Evolutionary conservation across 2,888 invertebrate species (phyloP).

Genomic region (Baccha elongata): DNA sequence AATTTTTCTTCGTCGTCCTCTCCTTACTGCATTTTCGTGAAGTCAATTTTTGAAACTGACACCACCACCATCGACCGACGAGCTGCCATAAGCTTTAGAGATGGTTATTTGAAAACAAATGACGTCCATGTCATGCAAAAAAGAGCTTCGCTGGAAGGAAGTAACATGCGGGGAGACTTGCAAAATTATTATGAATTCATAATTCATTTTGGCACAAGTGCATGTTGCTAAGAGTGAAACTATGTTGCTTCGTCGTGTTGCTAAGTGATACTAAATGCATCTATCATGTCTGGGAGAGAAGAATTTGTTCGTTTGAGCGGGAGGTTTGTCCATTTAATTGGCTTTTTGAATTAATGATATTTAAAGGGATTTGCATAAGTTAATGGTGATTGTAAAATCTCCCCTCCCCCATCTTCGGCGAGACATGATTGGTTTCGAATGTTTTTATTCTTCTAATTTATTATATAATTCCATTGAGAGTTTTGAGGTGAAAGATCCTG

Average conservation of each 20-base stretch:
- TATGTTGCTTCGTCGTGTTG: slow-evolving; percentile 48
- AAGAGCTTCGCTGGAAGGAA: background rate
- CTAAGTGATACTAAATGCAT: slow-evolving; percentile 52
- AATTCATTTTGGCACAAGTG: slow-evolving; percentile 67
- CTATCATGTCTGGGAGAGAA: slow-evolving; percentile 33
- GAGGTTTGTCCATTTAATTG: slow-evolving; percentile 62
- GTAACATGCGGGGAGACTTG: background rate
- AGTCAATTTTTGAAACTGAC: slow-evolving; percentile 54
- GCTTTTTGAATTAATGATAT: slow-evolving; percentile 57
- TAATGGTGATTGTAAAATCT: slow-evolving; percentile 33
- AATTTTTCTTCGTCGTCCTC: slow-evolving; percentile 41
- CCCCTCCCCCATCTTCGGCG: background rate
- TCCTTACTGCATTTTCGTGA: background rate
- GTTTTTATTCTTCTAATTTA: background rate
- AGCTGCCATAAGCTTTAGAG: slow-evolving; percentile 9
- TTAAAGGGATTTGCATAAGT: slow-evolving; percentile 66
- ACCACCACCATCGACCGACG: slow-evolving; percentile 11
- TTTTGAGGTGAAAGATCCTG: slow-evolving; percentile 64
- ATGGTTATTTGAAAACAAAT: slow-evolving; percentile 57
- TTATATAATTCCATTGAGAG: slow-evolving; percentile 41
- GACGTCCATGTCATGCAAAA: slow-evolving; percentile 48
- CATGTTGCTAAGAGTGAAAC: slow-evolving; percentile 58
- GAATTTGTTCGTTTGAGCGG: background rate
- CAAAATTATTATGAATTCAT: slow-evolving; percentile 62
- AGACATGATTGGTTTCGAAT: slow-evolving; percentile 25